Evolutionary conservation across 1,140 invertebrate species (phyloP).

Genomic region (Bombus breviceps): DNA sequence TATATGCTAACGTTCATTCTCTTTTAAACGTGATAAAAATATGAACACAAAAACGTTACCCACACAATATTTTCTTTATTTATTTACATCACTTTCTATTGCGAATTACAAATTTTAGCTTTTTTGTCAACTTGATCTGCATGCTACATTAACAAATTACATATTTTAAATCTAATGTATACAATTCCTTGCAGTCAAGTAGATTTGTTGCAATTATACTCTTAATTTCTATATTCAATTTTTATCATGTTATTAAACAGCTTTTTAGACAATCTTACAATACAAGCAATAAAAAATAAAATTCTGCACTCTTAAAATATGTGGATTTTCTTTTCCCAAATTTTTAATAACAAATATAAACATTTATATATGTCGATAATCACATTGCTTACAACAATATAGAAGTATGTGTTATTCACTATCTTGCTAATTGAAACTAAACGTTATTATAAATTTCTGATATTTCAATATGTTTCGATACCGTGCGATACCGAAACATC

Average conservation of each 20-base stretch:
- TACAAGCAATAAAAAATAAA: slow-evolving; percentile 11
- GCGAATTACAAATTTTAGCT: slow-evolving; percentile 3
- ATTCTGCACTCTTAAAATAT: neutral
- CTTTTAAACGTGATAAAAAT: neutral
- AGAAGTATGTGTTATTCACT: neutral
- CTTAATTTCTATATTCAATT: neutral
- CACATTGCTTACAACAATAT: neutral
- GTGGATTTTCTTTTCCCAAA: neutral
- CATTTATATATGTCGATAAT: slow-evolving; percentile 8
- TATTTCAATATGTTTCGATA: neutral
- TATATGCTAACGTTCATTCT: no score
- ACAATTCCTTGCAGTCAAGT: slow-evolving; percentile 2
- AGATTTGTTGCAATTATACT: neutral
- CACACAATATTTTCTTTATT: neutral
- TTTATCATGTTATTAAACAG: neutral
- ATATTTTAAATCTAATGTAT: neutral
- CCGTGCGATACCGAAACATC: neutral
- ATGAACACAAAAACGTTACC: neutral
- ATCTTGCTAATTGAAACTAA: neutral
- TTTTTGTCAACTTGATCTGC: neutral
- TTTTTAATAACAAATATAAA: slow-evolving; percentile 31
- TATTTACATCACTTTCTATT: neutral
- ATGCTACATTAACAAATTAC: neutral
- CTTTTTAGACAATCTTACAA: neutral
- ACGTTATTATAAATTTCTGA: neutral